phyloP scores from a whole-genome alignment of 2,797 vertebrate species.

The Channa striata region DNA sequence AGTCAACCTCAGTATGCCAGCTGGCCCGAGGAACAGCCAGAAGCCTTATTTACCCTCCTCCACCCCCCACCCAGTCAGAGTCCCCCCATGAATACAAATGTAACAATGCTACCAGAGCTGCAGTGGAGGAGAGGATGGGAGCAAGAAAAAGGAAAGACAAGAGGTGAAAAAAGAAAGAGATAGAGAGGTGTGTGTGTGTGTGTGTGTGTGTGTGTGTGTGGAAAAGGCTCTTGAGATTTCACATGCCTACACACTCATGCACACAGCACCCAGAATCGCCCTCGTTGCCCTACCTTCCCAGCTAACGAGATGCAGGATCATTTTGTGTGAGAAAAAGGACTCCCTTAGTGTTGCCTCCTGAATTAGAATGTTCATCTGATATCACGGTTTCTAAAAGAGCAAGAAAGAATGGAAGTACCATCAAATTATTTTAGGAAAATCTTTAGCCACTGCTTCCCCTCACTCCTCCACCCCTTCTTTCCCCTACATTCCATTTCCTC shows the following conservation, averaged over 20 bases:
- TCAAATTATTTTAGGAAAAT: conserved; percentile 77
- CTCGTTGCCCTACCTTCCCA: conserved; percentile 75
- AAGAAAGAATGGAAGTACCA: conserved; percentile 5
- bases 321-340: conserved; percentile 79
- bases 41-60: conserved; percentile 58
- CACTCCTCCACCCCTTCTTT: background rate
- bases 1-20: conserved; percentile 66
- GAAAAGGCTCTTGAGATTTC: conserved; percentile 37
- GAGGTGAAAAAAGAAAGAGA: conserved; percentile 13
- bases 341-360: conserved; percentile 83
- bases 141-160: conserved; percentile 44
- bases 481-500: conserved; percentile 9
- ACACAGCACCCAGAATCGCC: conserved; percentile 31
- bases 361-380: conserved; percentile 88
- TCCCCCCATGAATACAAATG: conserved; percentile 75
- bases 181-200: background rate
- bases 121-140: conserved; percentile 46
- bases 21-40: conserved; percentile 68
- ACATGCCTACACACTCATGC: conserved; percentile 36
- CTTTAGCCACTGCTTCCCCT: conserved; percentile 68
- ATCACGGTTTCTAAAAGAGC: conserved; percentile 33
- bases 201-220: background rate
- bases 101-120: conserved; percentile 42
- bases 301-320: conserved; percentile 86
- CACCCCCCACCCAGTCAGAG: conserved; percentile 11